Conservation (phyloP, 2,797 vertebrate species). For the Erpetoichthys calabaricus region DNA sequence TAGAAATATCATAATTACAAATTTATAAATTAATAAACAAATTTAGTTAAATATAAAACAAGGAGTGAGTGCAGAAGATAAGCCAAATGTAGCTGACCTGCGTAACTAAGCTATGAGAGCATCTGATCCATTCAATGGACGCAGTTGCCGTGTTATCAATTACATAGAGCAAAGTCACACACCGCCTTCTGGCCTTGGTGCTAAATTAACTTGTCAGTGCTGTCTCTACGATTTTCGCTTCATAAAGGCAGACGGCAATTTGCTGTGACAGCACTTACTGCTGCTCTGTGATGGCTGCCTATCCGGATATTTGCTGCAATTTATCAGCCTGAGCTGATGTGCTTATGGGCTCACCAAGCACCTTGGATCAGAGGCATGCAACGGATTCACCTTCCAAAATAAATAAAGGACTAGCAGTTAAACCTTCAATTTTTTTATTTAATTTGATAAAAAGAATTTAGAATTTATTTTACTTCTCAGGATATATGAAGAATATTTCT, state of each 20-base stretch:
- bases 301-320: slow-evolving; percentile 59
- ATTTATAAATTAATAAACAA: not conserved
- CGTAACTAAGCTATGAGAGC: not conserved
- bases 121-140: not conserved
- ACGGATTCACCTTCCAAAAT: slow-evolving; percentile 55
- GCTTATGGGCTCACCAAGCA: slow-evolving; percentile 6
- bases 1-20: too few relatives aligned
- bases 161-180: slow-evolving; percentile 4
- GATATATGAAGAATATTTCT: too few relatives aligned
- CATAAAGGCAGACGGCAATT: slow-evolving; percentile 54
- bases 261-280: slow-evolving; percentile 59
- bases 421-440: too few relatives aligned
- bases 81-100: not conserved
- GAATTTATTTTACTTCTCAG: too few relatives aligned
- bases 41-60: not conserved
- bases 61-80: not conserved
- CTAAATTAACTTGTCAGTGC: slow-evolving; percentile 72
- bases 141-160: slow-evolving; percentile 4
- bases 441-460: too few relatives aligned
- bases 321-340: slow-evolving; percentile 47
- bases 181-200: slow-evolving; percentile 51
- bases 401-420: slow-evolving; percentile 32
- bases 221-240: slow-evolving; percentile 55
- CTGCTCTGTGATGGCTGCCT: slow-evolving; percentile 65
- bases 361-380: slow-evolving; percentile 24